A percentile compares a stretch with the other conserved stretches of the same genome.
These are phyloP conservation scores for Osmoderma eremita DNA, from an alignment of 2,888 invertebrate genomes.

Conservation along the genomic window DNA sequence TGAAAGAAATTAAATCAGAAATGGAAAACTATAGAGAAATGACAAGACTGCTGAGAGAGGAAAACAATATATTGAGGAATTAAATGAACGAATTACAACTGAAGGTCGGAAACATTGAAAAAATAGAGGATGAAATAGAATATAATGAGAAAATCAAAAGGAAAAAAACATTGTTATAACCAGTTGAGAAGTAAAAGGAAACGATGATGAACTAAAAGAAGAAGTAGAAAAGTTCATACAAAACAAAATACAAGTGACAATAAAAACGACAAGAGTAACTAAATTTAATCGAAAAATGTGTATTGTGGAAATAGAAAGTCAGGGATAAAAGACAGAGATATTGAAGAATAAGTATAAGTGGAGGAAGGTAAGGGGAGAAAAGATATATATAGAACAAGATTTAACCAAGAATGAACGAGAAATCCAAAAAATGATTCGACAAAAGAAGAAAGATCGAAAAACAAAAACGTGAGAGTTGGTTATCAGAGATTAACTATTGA, in stretches of 20 bases:
- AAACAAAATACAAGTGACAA: background rate
- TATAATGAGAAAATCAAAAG: conserved; percentile 1
- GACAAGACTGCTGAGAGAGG: background rate
- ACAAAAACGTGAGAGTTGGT: background rate
- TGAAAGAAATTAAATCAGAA: conserved; percentile 7
- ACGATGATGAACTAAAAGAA: background rate
- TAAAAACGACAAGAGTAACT: background rate
- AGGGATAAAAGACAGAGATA: background rate
- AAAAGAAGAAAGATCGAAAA: background rate
- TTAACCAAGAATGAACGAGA: conserved; percentile 4
- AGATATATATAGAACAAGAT: background rate
- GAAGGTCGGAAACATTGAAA: background rate
- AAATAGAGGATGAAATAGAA: background rate
- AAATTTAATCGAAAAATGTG: background rate
- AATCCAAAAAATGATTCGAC: background rate
- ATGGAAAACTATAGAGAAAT: background rate
- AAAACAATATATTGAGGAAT: background rate
- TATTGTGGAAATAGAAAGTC: background rate
- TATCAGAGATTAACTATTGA: conserved; percentile 10
- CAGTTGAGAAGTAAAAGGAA: background rate
- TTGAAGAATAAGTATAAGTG: background rate
- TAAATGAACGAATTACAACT: conserved; percentile 1
- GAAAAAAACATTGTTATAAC: conserved; percentile 7
- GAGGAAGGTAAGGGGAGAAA: background rate
- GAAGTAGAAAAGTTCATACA: conserved; percentile 11